Evolutionary conservation across 2,113 vertebrate species (phyloP).

Genomic region (Elgaria multicarinata): DNA sequence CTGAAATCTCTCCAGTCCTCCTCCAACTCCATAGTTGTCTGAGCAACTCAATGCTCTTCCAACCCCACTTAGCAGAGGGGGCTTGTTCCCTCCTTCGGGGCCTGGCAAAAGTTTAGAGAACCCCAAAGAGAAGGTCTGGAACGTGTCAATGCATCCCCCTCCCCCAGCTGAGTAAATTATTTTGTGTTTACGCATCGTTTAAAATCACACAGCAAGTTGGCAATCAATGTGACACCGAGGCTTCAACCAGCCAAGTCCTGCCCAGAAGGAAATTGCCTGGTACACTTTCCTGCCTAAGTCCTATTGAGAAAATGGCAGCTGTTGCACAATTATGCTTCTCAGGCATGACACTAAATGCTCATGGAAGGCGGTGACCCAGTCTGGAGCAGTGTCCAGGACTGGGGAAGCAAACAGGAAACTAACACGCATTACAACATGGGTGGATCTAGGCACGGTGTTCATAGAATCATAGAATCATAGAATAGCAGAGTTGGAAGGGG

Average conservation of each 20-base stretch:
- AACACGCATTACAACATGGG: no score
- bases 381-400: not conserved
- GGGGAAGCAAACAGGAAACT: not conserved
- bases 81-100: not conserved
- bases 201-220: constrained; percentile 65
- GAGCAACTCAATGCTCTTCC: not conserved
- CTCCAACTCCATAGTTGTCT: not conserved
- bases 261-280: constrained; percentile 14
- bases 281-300: not conserved
- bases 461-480: no score
- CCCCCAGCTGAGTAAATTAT: constrained; percentile 64
- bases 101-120: constrained; percentile 22
- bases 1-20: no score
- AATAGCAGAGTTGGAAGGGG: no score
- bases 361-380: not conserved
- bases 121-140: not conserved
- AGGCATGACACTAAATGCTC: not conserved
- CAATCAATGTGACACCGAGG: constrained; percentile 53
- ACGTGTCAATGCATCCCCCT: no score
- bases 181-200: constrained; percentile 66
- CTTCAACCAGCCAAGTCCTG: constrained; percentile 34
- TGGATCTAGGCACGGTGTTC: not conserved
- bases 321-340: not conserved
- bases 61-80: not conserved
- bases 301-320: not conserved